phyloP scores from a whole-genome alignment of 1,140 invertebrate species.

The Heterodera schachtii region DNA sequence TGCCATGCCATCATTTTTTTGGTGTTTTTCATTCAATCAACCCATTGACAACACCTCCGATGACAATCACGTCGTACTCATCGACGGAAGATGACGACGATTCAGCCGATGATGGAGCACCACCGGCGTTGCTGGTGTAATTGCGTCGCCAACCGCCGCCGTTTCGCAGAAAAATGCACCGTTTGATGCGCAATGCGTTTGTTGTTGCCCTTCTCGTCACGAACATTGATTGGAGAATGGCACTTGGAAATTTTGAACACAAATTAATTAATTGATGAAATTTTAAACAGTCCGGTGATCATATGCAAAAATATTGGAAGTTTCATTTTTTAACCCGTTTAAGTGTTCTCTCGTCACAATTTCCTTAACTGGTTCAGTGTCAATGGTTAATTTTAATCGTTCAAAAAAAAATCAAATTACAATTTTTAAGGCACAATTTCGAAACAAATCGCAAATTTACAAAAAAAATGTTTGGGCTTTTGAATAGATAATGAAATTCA shows the following conservation, averaged over 20 bases:
- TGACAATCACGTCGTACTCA: conserved; percentile 29
- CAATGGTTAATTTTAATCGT: no score
- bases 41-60: conserved; percentile 14
- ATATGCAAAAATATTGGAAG: no score
- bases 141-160: background rate
- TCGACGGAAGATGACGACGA: no score
- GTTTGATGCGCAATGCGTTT: background rate
- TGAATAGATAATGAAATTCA: no score
- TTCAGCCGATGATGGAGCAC: background rate
- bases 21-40: background rate
- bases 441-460: no score
- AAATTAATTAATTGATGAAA: background rate
- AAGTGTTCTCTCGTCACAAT: no score
- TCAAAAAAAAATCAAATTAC: background rate
- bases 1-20: background rate
- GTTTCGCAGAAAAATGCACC: background rate
- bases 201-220: background rate
- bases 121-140: background rate
- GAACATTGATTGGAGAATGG: background rate
- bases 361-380: no score
- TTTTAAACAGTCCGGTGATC: no score
- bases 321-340: no score
- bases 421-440: background rate
- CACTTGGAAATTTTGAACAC: background rate
- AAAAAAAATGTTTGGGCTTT: no score